Evolutionary conservation across 1,140 invertebrate species (phyloP).

Genomic region (Acromyrmex heyeri): DNA sequence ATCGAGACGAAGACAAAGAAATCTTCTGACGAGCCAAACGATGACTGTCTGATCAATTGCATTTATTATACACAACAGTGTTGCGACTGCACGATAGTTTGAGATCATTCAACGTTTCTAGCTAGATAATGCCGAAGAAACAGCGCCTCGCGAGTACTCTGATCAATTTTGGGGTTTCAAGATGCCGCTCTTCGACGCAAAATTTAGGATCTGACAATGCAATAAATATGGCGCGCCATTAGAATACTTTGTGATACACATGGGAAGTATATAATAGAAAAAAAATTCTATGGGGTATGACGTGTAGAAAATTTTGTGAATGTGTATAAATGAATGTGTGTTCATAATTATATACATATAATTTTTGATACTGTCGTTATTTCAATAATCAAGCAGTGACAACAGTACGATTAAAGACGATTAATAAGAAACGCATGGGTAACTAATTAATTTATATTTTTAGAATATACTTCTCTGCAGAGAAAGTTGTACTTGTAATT

Average conservation of each 20-base stretch:
- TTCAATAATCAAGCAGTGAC: not conserved
- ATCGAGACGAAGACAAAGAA: conserved; percentile 73
- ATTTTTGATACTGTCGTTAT: conserved; percentile 23
- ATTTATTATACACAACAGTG: conserved; percentile 84
- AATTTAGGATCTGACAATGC: conserved; percentile 39
- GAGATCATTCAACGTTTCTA: conserved; percentile 50
- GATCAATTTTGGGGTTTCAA: not conserved
- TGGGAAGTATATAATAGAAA: not conserved
- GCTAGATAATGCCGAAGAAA: not conserved
- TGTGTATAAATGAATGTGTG: conserved; percentile 15
- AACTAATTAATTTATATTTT: conserved; percentile 24
- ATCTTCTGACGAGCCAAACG: conserved; percentile 74
- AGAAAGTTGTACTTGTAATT: conserved; percentile 8
- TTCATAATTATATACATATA: conserved; percentile 12
- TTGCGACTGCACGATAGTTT: conserved; percentile 85
- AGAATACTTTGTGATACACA: conserved; percentile 42
- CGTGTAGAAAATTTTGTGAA: conserved; percentile 45
- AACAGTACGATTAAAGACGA: conserved; percentile 3
- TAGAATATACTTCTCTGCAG: conserved; percentile 12
- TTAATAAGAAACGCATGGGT: not conserved
- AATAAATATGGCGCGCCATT: conserved; percentile 15
- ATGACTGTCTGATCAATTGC: conserved; percentile 83
- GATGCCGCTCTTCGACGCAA: not conserved
- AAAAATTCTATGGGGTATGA: not conserved
- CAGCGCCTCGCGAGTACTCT: not conserved